Percentiles rank a stretch among this genome's conserved stretches.
Evolutionary conservation across 2,888 invertebrate genomes (phyloP).

Genomic region (Fragum whitleyi): DNA sequence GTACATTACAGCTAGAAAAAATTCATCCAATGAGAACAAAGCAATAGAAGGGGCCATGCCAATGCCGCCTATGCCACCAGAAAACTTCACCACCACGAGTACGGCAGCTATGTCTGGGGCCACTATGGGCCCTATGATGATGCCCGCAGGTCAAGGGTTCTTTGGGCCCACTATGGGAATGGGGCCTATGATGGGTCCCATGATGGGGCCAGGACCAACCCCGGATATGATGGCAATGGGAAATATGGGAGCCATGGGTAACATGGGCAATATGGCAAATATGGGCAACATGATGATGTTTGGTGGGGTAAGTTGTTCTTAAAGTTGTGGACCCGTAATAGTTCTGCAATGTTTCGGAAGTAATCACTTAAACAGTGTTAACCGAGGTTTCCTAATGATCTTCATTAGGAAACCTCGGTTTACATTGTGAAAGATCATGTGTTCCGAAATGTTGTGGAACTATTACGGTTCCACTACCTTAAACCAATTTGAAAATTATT

Average conservation of each 20-base stretch:
- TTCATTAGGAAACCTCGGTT: too few species aligned
- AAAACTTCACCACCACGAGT: not conserved
- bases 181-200: slow-evolving; percentile 66
- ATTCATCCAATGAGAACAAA: slow-evolving; percentile 32
- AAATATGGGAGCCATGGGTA: not conserved
- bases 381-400: too few species aligned
- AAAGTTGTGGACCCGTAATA: too few species aligned
- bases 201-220: slow-evolving; percentile 77
- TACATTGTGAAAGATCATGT: too few species aligned
- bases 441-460: too few species aligned
- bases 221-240: slow-evolving; percentile 61
- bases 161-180: slow-evolving; percentile 61
- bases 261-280: slow-evolving; percentile 11
- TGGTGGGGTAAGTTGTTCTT: slow-evolving; percentile 80
- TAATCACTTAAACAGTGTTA: too few species aligned
- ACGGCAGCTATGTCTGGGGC: slow-evolving; percentile 1
- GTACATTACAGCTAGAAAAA: slow-evolving; percentile 9
- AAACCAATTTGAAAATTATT: too few species aligned
- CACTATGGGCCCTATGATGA: slow-evolving; percentile 62
- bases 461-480: too few species aligned
- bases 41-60: slow-evolving; percentile 27
- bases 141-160: slow-evolving; percentile 63
- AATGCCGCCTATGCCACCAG: slow-evolving; percentile 49
- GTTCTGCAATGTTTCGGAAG: too few species aligned
- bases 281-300: slow-evolving; percentile 83